Evolutionary conservation across 2,797 vertebrate species (phyloP).

Genomic region (Ibycter americanus): DNA sequence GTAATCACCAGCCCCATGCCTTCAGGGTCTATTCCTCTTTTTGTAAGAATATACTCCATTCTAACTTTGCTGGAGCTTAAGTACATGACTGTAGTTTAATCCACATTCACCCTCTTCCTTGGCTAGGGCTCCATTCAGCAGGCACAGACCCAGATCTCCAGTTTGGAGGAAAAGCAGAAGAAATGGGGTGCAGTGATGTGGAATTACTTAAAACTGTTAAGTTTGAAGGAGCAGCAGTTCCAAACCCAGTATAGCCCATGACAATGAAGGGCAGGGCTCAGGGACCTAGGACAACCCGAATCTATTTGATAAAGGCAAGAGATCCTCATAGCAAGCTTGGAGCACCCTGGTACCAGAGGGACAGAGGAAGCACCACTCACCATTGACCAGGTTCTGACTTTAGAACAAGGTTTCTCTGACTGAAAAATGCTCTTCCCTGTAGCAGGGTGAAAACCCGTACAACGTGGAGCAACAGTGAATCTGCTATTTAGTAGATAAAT

Average conservation of each 20-base stretch:
- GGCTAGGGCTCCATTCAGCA: not conserved
- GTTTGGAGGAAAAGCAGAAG: not conserved
- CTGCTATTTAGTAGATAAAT: not conserved
- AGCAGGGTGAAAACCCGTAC: not conserved
- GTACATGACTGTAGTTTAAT: fast-evolving
- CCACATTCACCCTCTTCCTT: not conserved
- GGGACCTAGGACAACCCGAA: not conserved
- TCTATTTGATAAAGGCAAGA: not conserved
- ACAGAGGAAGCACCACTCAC: not conserved
- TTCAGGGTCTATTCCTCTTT: not conserved
- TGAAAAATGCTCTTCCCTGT: not conserved
- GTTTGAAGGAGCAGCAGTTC: not conserved
- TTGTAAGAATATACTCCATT: not conserved
- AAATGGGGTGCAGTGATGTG: not conserved
- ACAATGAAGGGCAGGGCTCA: not conserved
- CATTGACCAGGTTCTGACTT: not conserved
- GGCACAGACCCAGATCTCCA: not conserved
- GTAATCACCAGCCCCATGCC: not conserved
- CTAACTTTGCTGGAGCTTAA: not conserved
- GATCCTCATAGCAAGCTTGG: not conserved
- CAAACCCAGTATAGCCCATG: not conserved
- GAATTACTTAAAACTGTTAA: not conserved
- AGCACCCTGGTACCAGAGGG: not conserved
- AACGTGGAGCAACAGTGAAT: fast-evolving
- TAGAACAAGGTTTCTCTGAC: not conserved